Conservation (phyloP, 2,888 invertebrate genomes). For the Tryphoninae sp. region DNA sequence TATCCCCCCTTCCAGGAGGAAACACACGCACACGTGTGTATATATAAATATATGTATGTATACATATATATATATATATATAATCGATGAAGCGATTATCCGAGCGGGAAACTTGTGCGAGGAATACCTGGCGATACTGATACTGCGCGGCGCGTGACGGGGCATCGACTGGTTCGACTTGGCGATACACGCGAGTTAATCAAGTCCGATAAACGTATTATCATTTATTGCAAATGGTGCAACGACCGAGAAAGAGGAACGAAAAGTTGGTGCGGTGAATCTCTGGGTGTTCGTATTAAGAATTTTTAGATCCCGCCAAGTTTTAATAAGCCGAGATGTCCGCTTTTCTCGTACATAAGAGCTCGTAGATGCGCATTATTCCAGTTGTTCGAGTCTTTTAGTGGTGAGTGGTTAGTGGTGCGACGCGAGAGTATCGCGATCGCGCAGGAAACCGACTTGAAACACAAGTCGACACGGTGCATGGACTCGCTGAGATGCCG, state of each 20-base stretch:
- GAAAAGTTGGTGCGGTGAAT: not conserved
- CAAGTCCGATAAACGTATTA: not conserved
- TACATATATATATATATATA: not conserved
- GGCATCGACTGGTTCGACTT: slow-evolving; percentile 47
- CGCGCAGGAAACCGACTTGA: slow-evolving; percentile 66
- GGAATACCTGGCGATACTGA: not conserved
- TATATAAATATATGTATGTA: not conserved
- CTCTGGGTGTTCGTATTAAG: not conserved
- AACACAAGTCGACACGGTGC: slow-evolving; percentile 68
- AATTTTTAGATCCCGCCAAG: not conserved
- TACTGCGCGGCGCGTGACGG: slow-evolving; percentile 7
- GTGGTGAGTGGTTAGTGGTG: slow-evolving; percentile 72
- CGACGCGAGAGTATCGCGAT: slow-evolving; percentile 67
- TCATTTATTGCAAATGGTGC: not conserved
- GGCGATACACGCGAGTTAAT: slow-evolving; percentile 20
- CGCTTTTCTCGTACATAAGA: not conserved
- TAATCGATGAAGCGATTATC: not conserved
- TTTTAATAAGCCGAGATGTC: not conserved
- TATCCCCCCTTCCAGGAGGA: not conserved
- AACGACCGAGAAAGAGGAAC: not conserved
- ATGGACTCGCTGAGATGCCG: slow-evolving; percentile 79
- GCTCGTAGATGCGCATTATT: not conserved
- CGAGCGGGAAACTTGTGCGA: slow-evolving; percentile 9
- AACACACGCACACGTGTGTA: too few relatives aligned
- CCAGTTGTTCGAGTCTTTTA: slow-evolving; percentile 48